Evolutionary conservation across 2,113 vertebrate species (phyloP).

Genomic region (Murina feae): DNA sequence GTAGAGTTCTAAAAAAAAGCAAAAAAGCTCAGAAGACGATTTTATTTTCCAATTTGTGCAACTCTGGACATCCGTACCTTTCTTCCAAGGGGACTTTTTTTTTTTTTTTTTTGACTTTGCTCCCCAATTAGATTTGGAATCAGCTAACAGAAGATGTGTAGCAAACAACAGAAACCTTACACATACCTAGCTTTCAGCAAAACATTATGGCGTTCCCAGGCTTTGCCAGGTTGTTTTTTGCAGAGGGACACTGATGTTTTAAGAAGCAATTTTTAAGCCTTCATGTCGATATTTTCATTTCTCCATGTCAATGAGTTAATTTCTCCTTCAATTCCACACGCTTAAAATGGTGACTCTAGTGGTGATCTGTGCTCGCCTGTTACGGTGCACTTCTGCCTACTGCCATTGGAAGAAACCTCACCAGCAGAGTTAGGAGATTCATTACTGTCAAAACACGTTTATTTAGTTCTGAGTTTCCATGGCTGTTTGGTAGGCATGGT

Average conservation of each 20-base stretch:
- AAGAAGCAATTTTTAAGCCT: constrained; percentile 40
- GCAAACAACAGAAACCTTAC: constrained; percentile 56
- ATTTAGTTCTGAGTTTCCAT: constrained; percentile 36
- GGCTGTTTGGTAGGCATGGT: constrained; percentile 1
- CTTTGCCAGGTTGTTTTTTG: neutral
- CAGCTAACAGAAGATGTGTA: constrained; percentile 47
- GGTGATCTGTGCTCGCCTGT: constrained; percentile 28
- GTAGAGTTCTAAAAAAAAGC: neutral
- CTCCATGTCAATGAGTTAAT: constrained; percentile 35
- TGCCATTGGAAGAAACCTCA: constrained; percentile 53
- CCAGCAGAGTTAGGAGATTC: constrained; percentile 52
- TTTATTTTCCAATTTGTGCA: constrained; percentile 47
- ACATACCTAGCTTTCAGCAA: constrained; percentile 65
- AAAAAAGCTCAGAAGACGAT: constrained; percentile 13
- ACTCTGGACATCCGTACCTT: neutral
- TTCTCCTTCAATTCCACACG: constrained; percentile 46
- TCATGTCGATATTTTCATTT: constrained; percentile 8
- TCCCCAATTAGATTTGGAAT: constrained; percentile 55
- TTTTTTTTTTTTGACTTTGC: constrained; percentile 60
- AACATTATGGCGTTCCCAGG: constrained; percentile 53
- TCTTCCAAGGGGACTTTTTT: neutral
- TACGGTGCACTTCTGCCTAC: constrained; percentile 21
- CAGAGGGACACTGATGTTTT: constrained; percentile 17
- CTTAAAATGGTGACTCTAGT: constrained; percentile 30
- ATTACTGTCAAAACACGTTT: constrained; percentile 44